A percentile compares a stretch with the other conserved stretches of the same genome.
Conservation (phyloP, 2,113 vertebrate species). For the Hippocampus barbouri region DNA sequence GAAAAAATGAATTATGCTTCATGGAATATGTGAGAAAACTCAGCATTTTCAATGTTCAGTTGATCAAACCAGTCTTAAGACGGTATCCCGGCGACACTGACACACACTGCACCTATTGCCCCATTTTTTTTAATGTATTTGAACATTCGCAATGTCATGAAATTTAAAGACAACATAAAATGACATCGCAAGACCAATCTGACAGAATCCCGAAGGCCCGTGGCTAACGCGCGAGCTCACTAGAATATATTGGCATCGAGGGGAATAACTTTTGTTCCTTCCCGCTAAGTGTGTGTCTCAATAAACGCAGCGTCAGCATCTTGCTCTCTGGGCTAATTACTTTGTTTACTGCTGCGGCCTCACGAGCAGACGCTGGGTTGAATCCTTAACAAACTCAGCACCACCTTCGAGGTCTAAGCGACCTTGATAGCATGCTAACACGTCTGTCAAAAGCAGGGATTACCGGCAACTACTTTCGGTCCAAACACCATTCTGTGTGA, state of each 20-base stretch:
- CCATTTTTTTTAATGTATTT: neutral
- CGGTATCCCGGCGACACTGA: no score
- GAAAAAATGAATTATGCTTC: neutral
- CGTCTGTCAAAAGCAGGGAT: neutral
- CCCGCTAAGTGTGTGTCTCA: neutral
- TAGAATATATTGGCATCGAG: neutral
- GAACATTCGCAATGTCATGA: neutral
- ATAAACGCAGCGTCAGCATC: neutral
- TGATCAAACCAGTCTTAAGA: no score
- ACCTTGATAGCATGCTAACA: neutral
- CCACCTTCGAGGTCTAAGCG: neutral
- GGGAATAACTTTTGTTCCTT: neutral
- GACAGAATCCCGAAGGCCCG: neutral
- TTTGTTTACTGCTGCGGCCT: constrained; percentile 2
- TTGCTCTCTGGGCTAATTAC: neutral
- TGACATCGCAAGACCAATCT: no score
- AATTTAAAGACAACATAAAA: no score
- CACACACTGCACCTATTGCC: neutral
- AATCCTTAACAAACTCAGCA: neutral
- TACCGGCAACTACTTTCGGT: neutral
- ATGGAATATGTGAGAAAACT: neutral
- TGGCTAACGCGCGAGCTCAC: neutral
- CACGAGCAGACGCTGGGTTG: neutral
- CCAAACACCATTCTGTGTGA: no score
- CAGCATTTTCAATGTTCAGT: no score